Percentiles rank a stretch among this genome's conserved stretches.
Conservation (phyloP, 2,797 vertebrate species). For the Novumbra hubbsi region DNA sequence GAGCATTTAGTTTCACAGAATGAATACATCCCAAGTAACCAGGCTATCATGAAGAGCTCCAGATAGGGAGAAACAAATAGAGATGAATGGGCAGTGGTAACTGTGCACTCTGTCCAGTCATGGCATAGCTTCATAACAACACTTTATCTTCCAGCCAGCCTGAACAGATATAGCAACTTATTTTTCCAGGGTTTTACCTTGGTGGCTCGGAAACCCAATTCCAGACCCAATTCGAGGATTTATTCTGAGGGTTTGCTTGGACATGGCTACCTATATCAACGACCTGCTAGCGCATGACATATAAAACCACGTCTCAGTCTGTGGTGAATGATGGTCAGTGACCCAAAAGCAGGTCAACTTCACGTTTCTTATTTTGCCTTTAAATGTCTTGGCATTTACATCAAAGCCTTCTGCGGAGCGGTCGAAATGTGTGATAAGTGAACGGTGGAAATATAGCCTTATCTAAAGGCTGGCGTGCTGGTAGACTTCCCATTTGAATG, state of each 20-base stretch:
- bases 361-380: background rate
- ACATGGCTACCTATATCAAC: slow-evolving; percentile 13
- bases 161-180: slow-evolving; percentile 27
- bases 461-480: slow-evolving; percentile 4
- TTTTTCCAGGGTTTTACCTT: slow-evolving; percentile 23
- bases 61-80: slow-evolving; percentile 13
- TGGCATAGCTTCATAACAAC: slow-evolving; percentile 6
- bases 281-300: slow-evolving; percentile 23
- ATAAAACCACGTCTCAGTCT: slow-evolving; percentile 6
- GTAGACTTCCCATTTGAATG: background rate
- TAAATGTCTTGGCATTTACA: background rate
- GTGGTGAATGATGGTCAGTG: slow-evolving; percentile 1
- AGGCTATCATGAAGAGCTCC: slow-evolving; percentile 62
- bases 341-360: slow-evolving; percentile 13
- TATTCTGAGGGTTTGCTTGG: slow-evolving; percentile 3
- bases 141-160: slow-evolving; percentile 12
- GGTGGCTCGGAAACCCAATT: slow-evolving; percentile 7
- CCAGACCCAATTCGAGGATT: background rate
- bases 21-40: slow-evolving; percentile 19
- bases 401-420: background rate
- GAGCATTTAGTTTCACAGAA: too few relatives aligned
- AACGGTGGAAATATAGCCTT: background rate
- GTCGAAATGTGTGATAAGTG: background rate
- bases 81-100: slow-evolving; percentile 50
- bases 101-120: slow-evolving; percentile 9